Base-by-base conservation (phyloP, 2,888 invertebrate species). In the Nezara viridula region DNA sequence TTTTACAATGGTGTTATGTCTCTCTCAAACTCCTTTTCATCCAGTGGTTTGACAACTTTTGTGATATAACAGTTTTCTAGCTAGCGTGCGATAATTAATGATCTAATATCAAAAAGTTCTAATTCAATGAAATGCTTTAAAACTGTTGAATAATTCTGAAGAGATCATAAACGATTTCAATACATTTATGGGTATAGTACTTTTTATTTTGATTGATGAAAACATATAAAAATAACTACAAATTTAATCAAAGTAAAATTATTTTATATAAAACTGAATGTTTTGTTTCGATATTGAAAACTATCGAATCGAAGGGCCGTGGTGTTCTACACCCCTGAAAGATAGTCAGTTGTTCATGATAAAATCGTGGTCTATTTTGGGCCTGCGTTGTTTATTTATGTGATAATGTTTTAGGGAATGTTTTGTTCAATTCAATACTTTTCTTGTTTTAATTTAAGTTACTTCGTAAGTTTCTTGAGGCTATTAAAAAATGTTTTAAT, bases 331-430 rank as follows among this genome's bases (percentile, higher is more conserved):
- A 44, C 81, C 81, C 81, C n/a, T 44, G 44, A 81, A 44, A n/a
- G 27, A 44, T 21, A 47, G 86, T 55, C 55, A 87, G 40, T 44
- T 66, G 87, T 66, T 21, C n/a, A n/a, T 66, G 87, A 87, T 87
- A 87, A 87, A 44, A 55, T 60, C 73, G 37, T 87, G 44, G 44
- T 40, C 37, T 87, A 87, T 87, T 87, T 87, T 44, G n/a, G 47
- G 47, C 2, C 73, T 44, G 47, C 14, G 14, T 55, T 73, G 60
- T 73, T 87, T 60, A 87, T 66, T 66, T 40, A 44, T 60, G 16
- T 66, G 87, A 87, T 66, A 87, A 87, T 47, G 87, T 44, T 44
- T 21, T 77, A 87, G 44, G 44, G 55, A 87, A 66, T 66, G 47
- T 47, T 73, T 60, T 44, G 24, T 27, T 5, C 44, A 47, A 12